Percentiles rank a stretch among this genome's conserved stretches.
Conservation (phyloP, 1,140 invertebrate genomes). For the Trachymyrmex cornetzi region DNA sequence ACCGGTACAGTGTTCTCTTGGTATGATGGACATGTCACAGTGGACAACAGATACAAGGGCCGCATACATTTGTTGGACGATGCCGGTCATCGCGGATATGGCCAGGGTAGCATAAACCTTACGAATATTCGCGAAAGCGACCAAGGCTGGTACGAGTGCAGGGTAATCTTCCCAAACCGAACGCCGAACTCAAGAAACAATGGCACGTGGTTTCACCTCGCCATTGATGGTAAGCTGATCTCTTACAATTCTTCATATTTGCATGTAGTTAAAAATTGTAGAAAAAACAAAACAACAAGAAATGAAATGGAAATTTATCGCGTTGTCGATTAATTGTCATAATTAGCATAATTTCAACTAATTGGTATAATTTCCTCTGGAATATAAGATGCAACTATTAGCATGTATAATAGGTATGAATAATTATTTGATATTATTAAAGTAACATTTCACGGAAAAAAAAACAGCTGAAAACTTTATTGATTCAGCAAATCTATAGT, state of each 20-base stretch:
- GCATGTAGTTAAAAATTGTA: neutral
- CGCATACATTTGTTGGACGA: slow-evolving; percentile 90
- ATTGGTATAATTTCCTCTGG: neutral
- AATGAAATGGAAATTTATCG: no score
- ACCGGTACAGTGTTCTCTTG: slow-evolving; percentile 92
- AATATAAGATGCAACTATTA: neutral
- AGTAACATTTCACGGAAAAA: neutral
- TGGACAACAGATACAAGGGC: slow-evolving; percentile 91
- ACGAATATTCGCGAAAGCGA: slow-evolving; percentile 96
- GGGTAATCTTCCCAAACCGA: slow-evolving; percentile 95
- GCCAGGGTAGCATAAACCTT: slow-evolving; percentile 94
- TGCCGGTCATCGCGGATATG: slow-evolving; percentile 86
- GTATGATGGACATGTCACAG: slow-evolving; percentile 91
- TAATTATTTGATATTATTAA: neutral
- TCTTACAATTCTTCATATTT: neutral
- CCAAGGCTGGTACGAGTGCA: slow-evolving; percentile 97
- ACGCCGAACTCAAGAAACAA: slow-evolving; percentile 93
- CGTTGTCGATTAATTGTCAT: neutral
- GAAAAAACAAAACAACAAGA: no score
- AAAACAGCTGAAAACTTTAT: no score
- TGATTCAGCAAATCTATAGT: no score
- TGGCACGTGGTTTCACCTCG: slow-evolving; percentile 95
- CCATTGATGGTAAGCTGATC: slow-evolving; percentile 91
- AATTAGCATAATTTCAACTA: no score
- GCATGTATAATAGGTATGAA: neutral